Conservation (phyloP, 2,888 invertebrate genomes). For the Dusona sp. region DNA sequence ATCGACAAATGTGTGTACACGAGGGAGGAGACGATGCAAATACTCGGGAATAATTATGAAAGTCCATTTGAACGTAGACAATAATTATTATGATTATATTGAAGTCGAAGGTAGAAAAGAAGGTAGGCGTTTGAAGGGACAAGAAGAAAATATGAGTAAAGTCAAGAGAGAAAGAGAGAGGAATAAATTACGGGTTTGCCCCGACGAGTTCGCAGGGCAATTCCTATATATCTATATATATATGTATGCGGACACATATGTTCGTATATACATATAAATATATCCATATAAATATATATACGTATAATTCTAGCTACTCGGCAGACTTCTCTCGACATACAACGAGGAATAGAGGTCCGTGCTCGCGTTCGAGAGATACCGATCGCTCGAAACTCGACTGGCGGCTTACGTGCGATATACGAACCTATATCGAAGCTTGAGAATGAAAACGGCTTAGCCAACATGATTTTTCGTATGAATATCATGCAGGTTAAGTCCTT, state of each 20-base stretch:
- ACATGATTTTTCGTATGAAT: background rate
- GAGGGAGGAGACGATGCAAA: slow-evolving; percentile 44
- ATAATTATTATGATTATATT: slow-evolving; percentile 84
- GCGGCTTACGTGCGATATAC: slow-evolving; percentile 75
- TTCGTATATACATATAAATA: background rate
- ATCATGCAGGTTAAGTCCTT: background rate
- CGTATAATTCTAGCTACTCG: slow-evolving; percentile 47
- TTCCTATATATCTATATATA: slow-evolving; percentile 5
- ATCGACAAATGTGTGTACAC: background rate
- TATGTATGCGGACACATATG: slow-evolving; percentile 21
- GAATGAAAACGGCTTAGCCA: slow-evolving; percentile 18
- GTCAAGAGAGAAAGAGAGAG: slow-evolving; percentile 65
- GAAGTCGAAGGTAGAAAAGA: slow-evolving; percentile 76
- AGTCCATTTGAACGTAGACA: slow-evolving; percentile 82
- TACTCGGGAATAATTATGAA: slow-evolving; percentile 80
- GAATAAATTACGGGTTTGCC: slow-evolving; percentile 83
- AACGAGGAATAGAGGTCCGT: slow-evolving; percentile 78
- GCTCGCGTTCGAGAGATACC: slow-evolving; percentile 81
- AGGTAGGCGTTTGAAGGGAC: slow-evolving; percentile 51
- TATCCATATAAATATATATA: slow-evolving; percentile 25
- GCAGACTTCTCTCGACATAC: slow-evolving; percentile 75
- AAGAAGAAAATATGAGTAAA: slow-evolving; percentile 72
- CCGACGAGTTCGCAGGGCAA: slow-evolving; percentile 67
- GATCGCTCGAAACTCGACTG: slow-evolving; percentile 76
- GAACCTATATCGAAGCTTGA: slow-evolving; percentile 6